These are phyloP conservation scores for Lipotes vexillifer DNA, from an alignment of 2,113 vertebrate species.

Conservation along the genomic window DNA sequence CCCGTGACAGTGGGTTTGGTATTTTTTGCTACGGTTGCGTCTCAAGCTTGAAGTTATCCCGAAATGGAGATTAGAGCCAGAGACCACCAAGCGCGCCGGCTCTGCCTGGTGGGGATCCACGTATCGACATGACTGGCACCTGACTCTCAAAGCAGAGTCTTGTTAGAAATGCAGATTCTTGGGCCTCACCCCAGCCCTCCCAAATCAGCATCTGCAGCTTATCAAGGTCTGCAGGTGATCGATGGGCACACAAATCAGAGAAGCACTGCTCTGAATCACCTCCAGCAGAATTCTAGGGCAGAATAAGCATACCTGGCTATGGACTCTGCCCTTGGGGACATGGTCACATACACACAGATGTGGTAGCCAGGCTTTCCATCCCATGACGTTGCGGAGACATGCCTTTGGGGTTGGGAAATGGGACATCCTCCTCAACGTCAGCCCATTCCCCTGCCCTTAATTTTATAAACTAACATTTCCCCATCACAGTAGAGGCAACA, in stretches of 20 bases:
- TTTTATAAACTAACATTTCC: not conserved
- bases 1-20: not conserved
- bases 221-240: not conserved
- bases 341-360: rapidly evolving
- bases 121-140: too few relatives aligned
- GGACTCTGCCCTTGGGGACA: not conserved
- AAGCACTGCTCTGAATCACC: not conserved
- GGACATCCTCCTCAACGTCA: not conserved
- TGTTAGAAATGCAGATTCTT: not conserved
- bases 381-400: rapidly evolving
- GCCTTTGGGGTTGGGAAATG: not conserved
- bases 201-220: not conserved
- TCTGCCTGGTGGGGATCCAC: too few relatives aligned
- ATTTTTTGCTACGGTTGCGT: not conserved
- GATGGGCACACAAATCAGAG: too few relatives aligned
- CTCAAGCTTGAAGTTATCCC: not conserved
- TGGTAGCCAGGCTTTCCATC: not conserved
- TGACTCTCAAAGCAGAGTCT: not conserved
- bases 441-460: rapidly evolving
- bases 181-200: not conserved
- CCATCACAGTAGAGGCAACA: not conserved
- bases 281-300: not conserved
- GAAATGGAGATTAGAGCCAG: not conserved
- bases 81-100: not conserved
- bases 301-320: rapidly evolving